A percentile compares a stretch with the other conserved stretches of the same genome.
Conservation (phyloP, 2,113 vertebrate species). For the Callopanchax toddi region DNA sequence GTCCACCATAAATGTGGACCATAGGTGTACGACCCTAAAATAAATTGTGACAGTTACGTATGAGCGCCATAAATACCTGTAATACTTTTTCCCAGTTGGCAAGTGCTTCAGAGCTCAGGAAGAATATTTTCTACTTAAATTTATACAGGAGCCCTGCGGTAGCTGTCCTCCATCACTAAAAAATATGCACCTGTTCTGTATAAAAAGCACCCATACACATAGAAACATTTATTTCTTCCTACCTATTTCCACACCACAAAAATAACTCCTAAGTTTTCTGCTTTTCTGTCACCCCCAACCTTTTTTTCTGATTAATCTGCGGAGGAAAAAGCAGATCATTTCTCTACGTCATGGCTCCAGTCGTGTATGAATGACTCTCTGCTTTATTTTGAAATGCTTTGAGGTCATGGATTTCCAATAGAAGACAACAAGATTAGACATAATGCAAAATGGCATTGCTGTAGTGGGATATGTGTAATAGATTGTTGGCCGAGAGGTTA, state of each 20-base stretch:
- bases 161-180: neutral
- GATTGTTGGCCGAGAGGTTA: slow-evolving; percentile 20
- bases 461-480: slow-evolving; percentile 29
- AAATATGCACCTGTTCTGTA: neutral
- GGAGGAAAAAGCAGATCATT: slow-evolving; percentile 68
- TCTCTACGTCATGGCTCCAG: slow-evolving; percentile 43
- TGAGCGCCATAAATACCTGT: neutral
- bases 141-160: neutral
- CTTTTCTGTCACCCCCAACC: slow-evolving; percentile 23
- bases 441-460: slow-evolving; percentile 15
- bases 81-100: neutral
- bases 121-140: neutral
- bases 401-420: slow-evolving; percentile 31
- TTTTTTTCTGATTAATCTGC: slow-evolving; percentile 60
- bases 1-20: neutral
- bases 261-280: neutral
- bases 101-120: slow-evolving; percentile 2
- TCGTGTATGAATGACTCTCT: slow-evolving; percentile 37
- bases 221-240: neutral
- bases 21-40: neutral
- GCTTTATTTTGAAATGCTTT: slow-evolving; percentile 23
- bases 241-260: slow-evolving; percentile 23
- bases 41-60: neutral
- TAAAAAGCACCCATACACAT: slow-evolving; percentile 24
- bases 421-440: slow-evolving; percentile 42